Evolutionary conservation across 2,888 invertebrate genomes (phyloP), one percentile per base, ranked within the genome.

Genomic region (Lasius fuliginosus): DNA sequence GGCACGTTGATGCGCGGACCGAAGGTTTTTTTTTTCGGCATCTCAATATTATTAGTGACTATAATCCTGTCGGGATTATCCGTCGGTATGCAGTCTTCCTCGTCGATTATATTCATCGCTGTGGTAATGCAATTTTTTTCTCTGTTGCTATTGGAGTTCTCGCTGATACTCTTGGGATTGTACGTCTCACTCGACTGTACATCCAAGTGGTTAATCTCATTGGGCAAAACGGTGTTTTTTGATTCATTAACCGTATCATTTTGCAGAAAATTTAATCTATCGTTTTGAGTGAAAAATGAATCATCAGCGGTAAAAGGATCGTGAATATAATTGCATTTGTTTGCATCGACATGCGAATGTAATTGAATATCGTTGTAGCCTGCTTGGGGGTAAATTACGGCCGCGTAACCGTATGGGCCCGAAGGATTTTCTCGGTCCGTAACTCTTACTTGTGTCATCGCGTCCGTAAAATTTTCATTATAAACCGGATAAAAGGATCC

Each of bases 401-500:
- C n/a, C 11, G 71, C 18, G n/a, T 76, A 85, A 15, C 53, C n/a
- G 33, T 62, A 84, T 1, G 68, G 65, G 3, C 12, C 49, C 1
- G 86, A 9, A 27, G 23, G n/a, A 15, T 60, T 64, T n/a, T 68
- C 40, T 40, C 3, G 71, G 8, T 18, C 8, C 6, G 15, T 23
- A 27, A 15, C 56, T 53, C 58, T 73, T 30, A 27, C 46, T 12
- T 30, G 82, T 3, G 83, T 53, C 18, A 62, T 49, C 49, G n/a
- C 68, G 18, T 74, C 27, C 4, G 84, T 18, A 23, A 69, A 87
- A 36, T 77, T 90, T 36, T 88, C 90, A 49, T 88, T 86, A 83
- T 88, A 91, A 82, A 91, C 65, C 0, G 93, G 92, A 60, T 89
- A 92, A 79, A 71, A 60, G n/a, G 60, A 60, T 58, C 87, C 91